Conservation (phyloP, 2,797 vertebrate genomes). For the Ambastaia sidthimunki region DNA sequence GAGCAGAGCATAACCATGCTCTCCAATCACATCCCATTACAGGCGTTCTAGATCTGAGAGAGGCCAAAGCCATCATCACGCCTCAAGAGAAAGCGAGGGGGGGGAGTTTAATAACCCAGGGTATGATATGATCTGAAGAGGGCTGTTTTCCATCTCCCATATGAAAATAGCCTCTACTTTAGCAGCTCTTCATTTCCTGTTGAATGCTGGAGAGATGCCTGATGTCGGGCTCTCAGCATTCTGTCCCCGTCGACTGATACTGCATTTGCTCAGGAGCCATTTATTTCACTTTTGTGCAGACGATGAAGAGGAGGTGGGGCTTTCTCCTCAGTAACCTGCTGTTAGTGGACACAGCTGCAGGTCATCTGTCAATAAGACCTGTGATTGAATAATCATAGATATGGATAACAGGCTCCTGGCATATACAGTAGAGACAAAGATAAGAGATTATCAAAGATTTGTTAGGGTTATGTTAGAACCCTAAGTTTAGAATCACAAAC, state of each 20-base stretch:
- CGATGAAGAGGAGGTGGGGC: neutral
- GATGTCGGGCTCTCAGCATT: constrained; percentile 1
- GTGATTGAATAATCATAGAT: constrained; percentile 31
- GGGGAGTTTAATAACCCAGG: constrained; percentile 53
- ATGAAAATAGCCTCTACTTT: constrained; percentile 57
- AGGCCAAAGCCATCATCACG: constrained; percentile 34
- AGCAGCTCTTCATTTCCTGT: constrained; percentile 45
- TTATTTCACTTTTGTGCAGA: constrained; percentile 13
- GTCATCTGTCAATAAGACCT: constrained; percentile 16
- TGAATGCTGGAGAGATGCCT: constrained; percentile 30
- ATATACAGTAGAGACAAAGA: constrained; percentile 1
- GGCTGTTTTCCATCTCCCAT: constrained; percentile 55
- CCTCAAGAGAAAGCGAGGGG: constrained; percentile 19
- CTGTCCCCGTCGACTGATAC: constrained; percentile 7
- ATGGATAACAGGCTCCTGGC: constrained; percentile 1
- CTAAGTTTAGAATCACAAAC: neutral
- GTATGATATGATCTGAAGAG: constrained; percentile 54
- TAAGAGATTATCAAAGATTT: neutral
- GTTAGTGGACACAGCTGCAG: constrained; percentile 42
- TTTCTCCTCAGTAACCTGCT: constrained; percentile 24
- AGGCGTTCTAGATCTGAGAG: constrained; percentile 21
- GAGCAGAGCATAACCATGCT: neutral
- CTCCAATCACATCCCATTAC: constrained; percentile 44
- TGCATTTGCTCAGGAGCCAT: constrained; percentile 8
- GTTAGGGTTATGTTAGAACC: neutral